Conservation (phyloP, 2,113 vertebrate species). For the Cebidichthys violaceus region DNA sequence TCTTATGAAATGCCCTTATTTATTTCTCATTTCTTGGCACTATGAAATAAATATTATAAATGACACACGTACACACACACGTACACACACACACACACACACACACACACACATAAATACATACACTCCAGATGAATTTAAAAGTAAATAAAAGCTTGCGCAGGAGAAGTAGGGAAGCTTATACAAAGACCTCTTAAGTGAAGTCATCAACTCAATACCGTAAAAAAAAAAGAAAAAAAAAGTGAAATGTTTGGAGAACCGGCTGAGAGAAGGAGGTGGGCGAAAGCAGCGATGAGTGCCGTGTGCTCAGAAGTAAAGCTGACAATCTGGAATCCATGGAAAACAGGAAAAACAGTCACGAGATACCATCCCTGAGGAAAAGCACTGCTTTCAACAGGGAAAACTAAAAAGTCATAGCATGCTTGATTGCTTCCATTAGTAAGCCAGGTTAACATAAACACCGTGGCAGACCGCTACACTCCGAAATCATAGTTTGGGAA, state of each 20-base stretch:
- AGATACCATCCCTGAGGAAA: slow-evolving; percentile 48
- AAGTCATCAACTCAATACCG: slow-evolving; percentile 12
- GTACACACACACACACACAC: neutral
- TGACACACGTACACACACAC: neutral
- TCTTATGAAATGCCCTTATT: neutral
- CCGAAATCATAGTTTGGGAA: neutral
- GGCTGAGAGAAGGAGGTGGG: slow-evolving; percentile 35
- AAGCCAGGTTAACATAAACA: slow-evolving; percentile 23
- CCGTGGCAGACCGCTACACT: neutral
- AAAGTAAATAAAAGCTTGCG: neutral
- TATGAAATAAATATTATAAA: neutral
- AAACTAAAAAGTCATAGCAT: slow-evolving; percentile 39
- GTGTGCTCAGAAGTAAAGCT: slow-evolving; percentile 41
- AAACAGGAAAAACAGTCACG: slow-evolving; percentile 43
- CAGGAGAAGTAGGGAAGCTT: neutral
- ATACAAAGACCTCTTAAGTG: neutral
- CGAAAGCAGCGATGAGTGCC: slow-evolving; percentile 39
- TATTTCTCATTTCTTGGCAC: neutral
- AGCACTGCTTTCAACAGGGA: slow-evolving; percentile 34
- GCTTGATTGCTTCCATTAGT: slow-evolving; percentile 49
- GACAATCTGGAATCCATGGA: slow-evolving; percentile 71
- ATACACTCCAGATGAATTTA: neutral
- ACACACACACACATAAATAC: neutral
- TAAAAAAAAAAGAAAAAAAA: too few species aligned
- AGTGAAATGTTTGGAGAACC: slow-evolving; percentile 38